phyloP scores from a whole-genome alignment of 2,888 invertebrate species.

The Busseola fusca region DNA sequence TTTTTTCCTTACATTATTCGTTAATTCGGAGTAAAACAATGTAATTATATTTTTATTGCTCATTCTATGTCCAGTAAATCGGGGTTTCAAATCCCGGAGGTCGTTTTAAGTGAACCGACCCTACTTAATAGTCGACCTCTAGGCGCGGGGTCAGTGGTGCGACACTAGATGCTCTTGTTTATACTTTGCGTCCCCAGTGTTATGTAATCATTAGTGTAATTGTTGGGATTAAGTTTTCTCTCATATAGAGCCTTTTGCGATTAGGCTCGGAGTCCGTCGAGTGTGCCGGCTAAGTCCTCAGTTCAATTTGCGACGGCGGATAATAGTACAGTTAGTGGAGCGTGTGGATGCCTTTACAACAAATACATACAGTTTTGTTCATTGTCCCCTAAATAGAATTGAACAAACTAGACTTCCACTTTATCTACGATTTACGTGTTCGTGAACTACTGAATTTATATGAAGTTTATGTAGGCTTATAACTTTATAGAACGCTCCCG shows the following conservation, averaged over 20 bases:
- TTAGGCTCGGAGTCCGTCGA: constrained; percentile 57
- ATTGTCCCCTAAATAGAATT: constrained; percentile 50
- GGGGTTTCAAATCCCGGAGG: constrained; percentile 81
- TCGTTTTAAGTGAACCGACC: constrained; percentile 82
- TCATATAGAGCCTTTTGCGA: constrained; percentile 69
- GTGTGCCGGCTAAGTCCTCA: constrained; percentile 54
- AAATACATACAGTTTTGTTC: constrained; percentile 57
- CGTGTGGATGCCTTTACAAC: constrained; percentile 48
- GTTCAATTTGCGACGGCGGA: constrained; percentile 63
- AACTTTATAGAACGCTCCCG: constrained; percentile 17
- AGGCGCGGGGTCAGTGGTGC: constrained; percentile 74
- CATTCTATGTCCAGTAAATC: constrained; percentile 86
- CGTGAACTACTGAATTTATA: constrained; percentile 39
- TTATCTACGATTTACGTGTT: constrained; percentile 35
- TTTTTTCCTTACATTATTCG: constrained; percentile 75
- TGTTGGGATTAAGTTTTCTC: constrained; percentile 73
- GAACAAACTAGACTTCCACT: constrained; percentile 37
- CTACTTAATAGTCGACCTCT: constrained; percentile 83
- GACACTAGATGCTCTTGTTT: constrained; percentile 77
- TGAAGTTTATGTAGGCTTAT: constrained; percentile 22
- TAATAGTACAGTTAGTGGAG: constrained; percentile 60
- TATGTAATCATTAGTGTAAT: constrained; percentile 79
- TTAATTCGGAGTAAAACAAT: constrained; percentile 81
- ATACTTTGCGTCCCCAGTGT: constrained; percentile 78
- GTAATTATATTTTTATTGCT: constrained; percentile 87